Conservation (phyloP, 1,140 invertebrate species). For the Asbolus verrucosus region DNA sequence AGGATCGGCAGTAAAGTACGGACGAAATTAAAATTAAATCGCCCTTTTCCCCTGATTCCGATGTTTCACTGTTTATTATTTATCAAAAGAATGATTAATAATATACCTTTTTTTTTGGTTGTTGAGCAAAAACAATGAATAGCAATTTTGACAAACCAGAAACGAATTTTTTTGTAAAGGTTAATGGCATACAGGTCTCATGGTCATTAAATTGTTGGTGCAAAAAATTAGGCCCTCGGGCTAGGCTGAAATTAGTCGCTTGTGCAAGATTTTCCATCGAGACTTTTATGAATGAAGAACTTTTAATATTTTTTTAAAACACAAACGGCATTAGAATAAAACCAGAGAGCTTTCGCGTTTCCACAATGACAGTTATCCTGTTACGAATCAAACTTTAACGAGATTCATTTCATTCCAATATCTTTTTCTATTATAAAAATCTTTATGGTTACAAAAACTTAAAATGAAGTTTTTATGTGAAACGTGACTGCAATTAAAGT, state of each 20-base stretch:
- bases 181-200: constrained; percentile 45
- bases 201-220: constrained; percentile 48
- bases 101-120: background rate
- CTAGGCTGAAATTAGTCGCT: constrained; percentile 12
- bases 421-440: too few relatives aligned
- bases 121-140: constrained; percentile 28
- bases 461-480: too few relatives aligned
- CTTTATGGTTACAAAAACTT: too few relatives aligned
- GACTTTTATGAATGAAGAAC: constrained; percentile 23
- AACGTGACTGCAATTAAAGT: too few relatives aligned
- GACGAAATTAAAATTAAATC: constrained; percentile 5
- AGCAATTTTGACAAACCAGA: constrained; percentile 38
- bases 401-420: too few relatives aligned
- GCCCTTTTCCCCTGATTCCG: background rate
- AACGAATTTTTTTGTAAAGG: constrained; percentile 41
- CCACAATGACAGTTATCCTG: background rate
- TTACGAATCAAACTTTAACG: too few relatives aligned
- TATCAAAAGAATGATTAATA: background rate
- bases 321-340: too few relatives aligned
- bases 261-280: constrained; percentile 3
- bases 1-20: constrained; percentile 7
- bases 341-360: constrained; percentile 16
- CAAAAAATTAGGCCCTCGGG: constrained; percentile 45
- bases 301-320: too few relatives aligned
- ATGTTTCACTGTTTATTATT: background rate